These are phyloP conservation scores for Pissodes strobi DNA, from an alignment of 1,140 invertebrate genomes.

Conservation along the genomic window DNA sequence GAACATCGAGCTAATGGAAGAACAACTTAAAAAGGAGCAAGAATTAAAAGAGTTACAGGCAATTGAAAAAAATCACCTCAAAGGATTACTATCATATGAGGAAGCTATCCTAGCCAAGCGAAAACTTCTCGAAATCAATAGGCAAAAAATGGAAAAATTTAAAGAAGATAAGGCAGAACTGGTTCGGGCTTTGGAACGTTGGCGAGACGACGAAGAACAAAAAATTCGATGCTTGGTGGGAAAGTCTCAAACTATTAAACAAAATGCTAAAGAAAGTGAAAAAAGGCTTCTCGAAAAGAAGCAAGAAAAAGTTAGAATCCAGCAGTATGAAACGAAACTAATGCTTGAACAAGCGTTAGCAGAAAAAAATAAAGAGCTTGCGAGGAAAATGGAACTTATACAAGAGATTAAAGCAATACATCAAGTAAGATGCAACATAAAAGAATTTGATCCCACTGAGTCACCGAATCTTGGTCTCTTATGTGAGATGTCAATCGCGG, in stretches of 20 bases:
- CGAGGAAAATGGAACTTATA: slow-evolving; percentile 58
- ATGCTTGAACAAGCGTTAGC: slow-evolving; percentile 54
- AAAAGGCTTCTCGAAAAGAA: slow-evolving; percentile 55
- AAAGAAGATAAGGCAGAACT: slow-evolving; percentile 57
- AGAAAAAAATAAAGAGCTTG: slow-evolving; percentile 58
- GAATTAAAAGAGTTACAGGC: slow-evolving; percentile 58
- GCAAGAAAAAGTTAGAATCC: slow-evolving; percentile 54
- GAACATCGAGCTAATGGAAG: slow-evolving; percentile 55
- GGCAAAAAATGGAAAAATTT: slow-evolving; percentile 59
- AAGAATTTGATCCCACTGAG: slow-evolving; percentile 62
- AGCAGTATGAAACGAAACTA: slow-evolving; percentile 57
- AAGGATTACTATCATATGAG: slow-evolving; percentile 61
- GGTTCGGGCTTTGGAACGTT: slow-evolving; percentile 58
- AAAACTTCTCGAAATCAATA: slow-evolving; percentile 56
- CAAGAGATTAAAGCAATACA: slow-evolving; percentile 62
- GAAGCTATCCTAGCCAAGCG: slow-evolving; percentile 61
- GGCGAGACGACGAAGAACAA: slow-evolving; percentile 57
- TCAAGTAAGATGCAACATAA: slow-evolving; percentile 45
- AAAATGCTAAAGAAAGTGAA: slow-evolving; percentile 57
- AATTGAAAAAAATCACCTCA: slow-evolving; percentile 62
- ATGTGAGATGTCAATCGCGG: slow-evolving; percentile 64
- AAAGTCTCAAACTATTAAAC: slow-evolving; percentile 57
- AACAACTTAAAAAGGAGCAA: slow-evolving; percentile 55
- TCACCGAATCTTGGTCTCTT: slow-evolving; percentile 60
- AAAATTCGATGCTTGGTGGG: slow-evolving; percentile 57